Conservation (phyloP, 2,888 invertebrate species). For the Marronus borbonicus region DNA sequence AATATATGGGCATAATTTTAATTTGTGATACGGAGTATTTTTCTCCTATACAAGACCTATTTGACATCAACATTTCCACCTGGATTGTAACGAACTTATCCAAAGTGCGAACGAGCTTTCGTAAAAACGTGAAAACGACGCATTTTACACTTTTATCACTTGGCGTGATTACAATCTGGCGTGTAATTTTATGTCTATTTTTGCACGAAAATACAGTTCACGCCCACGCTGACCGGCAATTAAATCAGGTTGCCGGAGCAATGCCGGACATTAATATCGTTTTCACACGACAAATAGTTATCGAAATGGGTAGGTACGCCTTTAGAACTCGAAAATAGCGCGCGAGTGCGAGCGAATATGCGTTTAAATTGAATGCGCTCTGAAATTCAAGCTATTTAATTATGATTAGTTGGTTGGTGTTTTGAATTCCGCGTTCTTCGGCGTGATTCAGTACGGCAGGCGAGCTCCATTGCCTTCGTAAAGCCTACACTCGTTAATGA, state of each 20-base stretch:
- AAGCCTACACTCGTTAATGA: constrained; percentile 11
- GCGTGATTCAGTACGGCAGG: constrained; percentile 2
- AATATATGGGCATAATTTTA: too few relatives aligned
- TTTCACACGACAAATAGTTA: constrained; percentile 1
- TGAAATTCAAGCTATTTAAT: constrained; percentile 29
- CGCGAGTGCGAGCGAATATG: not conserved
- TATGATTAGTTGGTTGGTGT: constrained; percentile 6
- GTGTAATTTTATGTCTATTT: constrained; percentile 10
- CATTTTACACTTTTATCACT: constrained; percentile 1
- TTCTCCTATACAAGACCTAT: too few relatives aligned
- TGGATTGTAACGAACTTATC: too few relatives aligned
- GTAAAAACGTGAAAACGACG: too few relatives aligned
- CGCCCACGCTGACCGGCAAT: constrained; percentile 22
- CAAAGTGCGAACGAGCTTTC: too few relatives aligned
- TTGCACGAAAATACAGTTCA: not conserved
- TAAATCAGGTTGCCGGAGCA: constrained; percentile 19
- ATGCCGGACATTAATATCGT: constrained; percentile 10
- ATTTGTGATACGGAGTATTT: too few relatives aligned
- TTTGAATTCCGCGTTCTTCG: constrained; percentile 17
- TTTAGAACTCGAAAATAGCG: not conserved
- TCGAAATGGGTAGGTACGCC: constrained; percentile 1
- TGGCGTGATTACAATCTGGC: not conserved
- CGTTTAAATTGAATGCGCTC: constrained; percentile 13
- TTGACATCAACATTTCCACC: too few relatives aligned
- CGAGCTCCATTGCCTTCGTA: constrained; percentile 1